Conservation (phyloP, 2,888 invertebrate genomes). For the Leptinotarsa peninsularis region DNA sequence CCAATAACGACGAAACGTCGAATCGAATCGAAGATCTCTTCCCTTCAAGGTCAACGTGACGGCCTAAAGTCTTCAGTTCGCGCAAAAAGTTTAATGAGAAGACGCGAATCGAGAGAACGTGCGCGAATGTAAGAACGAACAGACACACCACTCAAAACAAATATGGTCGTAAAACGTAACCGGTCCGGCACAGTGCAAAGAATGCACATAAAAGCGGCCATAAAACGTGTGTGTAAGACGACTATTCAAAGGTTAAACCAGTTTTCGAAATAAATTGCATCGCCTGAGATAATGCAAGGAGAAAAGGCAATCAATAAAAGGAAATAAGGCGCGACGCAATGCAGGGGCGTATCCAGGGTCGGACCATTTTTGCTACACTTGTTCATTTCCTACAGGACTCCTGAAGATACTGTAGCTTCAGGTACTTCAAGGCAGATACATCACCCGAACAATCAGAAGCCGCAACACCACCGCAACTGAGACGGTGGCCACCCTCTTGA, state of each 20-base stretch:
- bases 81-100: constrained; percentile 7
- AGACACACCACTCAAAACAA: constrained; percentile 24
- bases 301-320: constrained; percentile 36
- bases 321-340: constrained; percentile 16
- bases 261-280: constrained; percentile 34
- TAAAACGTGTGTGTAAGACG: constrained; percentile 37
- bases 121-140: constrained; percentile 1
- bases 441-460: no score
- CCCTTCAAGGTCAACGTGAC: background rate
- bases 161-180: constrained; percentile 35
- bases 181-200: constrained; percentile 26
- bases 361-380: background rate
- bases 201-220: constrained; percentile 36
- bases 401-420: no score
- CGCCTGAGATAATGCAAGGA: constrained; percentile 34
- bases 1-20: background rate
- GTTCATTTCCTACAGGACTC: no score
- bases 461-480: no score
- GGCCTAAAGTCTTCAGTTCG: background rate
- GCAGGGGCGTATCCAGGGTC: background rate
- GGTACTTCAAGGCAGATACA: no score
- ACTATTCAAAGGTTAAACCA: constrained; percentile 38
- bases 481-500: no score
- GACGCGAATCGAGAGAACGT: constrained; percentile 3
- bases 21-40: background rate